Conservation (phyloP, 2,888 invertebrate species). For the Ischnura elegans region DNA sequence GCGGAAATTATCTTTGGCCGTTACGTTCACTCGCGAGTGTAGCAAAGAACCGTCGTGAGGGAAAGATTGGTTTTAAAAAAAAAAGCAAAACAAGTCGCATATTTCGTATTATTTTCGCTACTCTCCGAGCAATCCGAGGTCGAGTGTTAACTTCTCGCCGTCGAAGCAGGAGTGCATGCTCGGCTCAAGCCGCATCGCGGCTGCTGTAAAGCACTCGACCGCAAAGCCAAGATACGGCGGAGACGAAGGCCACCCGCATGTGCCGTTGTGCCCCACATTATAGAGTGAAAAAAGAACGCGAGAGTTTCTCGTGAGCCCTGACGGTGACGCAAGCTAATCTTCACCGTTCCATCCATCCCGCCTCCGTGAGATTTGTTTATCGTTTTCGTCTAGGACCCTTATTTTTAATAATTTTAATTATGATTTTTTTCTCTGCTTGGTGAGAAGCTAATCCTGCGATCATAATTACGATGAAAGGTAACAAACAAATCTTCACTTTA, state of each 20-base stretch:
- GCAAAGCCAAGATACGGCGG: neutral
- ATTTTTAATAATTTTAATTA: too few species aligned
- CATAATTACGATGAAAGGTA: too few species aligned
- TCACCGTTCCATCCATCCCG: neutral
- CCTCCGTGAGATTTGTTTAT: neutral
- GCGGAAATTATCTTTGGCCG: too few species aligned
- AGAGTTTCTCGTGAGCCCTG: neutral
- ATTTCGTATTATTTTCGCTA: too few species aligned
- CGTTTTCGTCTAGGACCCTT: neutral
- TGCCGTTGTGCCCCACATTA: neutral
- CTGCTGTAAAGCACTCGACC: neutral
- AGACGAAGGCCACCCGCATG: neutral
- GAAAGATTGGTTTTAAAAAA: too few species aligned
- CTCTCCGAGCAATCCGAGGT: neutral
- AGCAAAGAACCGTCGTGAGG: too few species aligned
- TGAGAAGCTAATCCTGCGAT: too few species aligned
- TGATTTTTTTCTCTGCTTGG: too few species aligned
- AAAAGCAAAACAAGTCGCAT: too few species aligned
- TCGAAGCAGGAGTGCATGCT: neutral
- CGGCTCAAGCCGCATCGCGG: neutral
- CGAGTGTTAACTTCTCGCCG: neutral
- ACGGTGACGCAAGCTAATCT: neutral
- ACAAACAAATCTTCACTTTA: too few species aligned
- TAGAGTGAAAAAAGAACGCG: neutral
- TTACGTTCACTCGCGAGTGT: too few species aligned